phyloP scores from a whole-genome alignment of 1,140 invertebrate genomes.

The Battus philenor region DNA sequence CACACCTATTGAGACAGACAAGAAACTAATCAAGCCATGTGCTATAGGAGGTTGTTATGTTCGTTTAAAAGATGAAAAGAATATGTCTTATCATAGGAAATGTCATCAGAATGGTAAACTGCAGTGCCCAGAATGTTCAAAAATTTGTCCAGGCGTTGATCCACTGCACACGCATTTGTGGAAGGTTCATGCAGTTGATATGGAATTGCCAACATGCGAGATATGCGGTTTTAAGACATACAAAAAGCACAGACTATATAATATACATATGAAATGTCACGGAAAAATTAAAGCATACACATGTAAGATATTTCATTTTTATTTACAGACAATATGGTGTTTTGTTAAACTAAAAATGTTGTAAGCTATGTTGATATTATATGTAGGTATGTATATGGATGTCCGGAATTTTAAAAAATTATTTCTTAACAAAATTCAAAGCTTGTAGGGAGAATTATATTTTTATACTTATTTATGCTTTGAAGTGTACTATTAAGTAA shows the following conservation, averaged over 20 bases:
- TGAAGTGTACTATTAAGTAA: too few relatives aligned
- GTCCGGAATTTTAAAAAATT: too few relatives aligned
- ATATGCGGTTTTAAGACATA: slow-evolving; percentile 80
- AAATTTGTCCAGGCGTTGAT: slow-evolving; percentile 76
- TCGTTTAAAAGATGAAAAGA: slow-evolving; percentile 55
- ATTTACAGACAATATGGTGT: too few relatives aligned
- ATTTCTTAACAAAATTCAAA: too few relatives aligned
- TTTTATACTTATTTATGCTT: too few relatives aligned
- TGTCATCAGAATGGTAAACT: slow-evolving; percentile 80
- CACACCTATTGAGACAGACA: slow-evolving; percentile 17
- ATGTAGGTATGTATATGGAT: too few relatives aligned
- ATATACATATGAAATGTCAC: slow-evolving; percentile 83
- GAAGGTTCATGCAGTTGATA: slow-evolving; percentile 84
- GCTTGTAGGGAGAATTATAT: too few relatives aligned
- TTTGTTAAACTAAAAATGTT: too few relatives aligned
- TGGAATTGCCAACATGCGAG: slow-evolving; percentile 84
- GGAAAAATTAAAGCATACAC: slow-evolving; percentile 75
- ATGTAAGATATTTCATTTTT: too few relatives aligned
- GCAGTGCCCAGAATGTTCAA: slow-evolving; percentile 81
- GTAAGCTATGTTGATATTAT: too few relatives aligned
- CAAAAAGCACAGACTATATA: slow-evolving; percentile 79
- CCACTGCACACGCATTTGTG: slow-evolving; percentile 85
- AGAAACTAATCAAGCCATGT: slow-evolving; percentile 36
- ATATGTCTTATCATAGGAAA: slow-evolving; percentile 75
- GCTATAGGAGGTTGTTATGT: slow-evolving; percentile 49